Conservation (phyloP, 1,140 invertebrate species). For the Notospermus geniculatus region DNA sequence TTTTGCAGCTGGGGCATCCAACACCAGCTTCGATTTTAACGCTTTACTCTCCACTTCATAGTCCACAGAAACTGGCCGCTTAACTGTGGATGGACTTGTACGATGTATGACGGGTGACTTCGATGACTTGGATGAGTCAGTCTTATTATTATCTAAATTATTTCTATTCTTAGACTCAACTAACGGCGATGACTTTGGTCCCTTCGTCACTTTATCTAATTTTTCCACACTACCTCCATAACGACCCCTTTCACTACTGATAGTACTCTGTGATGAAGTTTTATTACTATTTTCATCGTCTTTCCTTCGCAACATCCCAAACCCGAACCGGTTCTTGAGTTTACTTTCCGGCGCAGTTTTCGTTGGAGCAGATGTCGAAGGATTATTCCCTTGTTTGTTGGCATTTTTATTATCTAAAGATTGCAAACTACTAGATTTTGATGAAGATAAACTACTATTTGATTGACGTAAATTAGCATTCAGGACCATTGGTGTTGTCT, state of each 20-base stretch:
- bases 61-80: no score
- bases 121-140: no score
- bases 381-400: not conserved
- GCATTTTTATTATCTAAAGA: constrained; percentile 2
- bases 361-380: no score
- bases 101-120: no score
- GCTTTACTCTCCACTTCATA: no score
- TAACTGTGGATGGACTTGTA: no score
- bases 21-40: no score
- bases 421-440: not conserved
- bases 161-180: constrained; percentile 6
- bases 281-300: no score
- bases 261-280: no score
- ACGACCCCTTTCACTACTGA: not conserved
- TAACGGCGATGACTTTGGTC: not conserved
- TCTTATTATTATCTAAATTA: no score
- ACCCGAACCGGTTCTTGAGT: constrained; percentile 4
- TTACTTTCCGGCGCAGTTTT: constrained; percentile 1
- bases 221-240: constrained; percentile 4
- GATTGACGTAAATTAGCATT: not conserved
- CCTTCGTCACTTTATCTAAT: not conserved
- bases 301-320: not conserved
- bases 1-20: no score
- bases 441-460: not conserved
- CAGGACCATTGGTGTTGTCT: not conserved